phyloP scores from a whole-genome alignment of 2,113 vertebrate genomes.

The Actenoides lindsayi region DNA sequence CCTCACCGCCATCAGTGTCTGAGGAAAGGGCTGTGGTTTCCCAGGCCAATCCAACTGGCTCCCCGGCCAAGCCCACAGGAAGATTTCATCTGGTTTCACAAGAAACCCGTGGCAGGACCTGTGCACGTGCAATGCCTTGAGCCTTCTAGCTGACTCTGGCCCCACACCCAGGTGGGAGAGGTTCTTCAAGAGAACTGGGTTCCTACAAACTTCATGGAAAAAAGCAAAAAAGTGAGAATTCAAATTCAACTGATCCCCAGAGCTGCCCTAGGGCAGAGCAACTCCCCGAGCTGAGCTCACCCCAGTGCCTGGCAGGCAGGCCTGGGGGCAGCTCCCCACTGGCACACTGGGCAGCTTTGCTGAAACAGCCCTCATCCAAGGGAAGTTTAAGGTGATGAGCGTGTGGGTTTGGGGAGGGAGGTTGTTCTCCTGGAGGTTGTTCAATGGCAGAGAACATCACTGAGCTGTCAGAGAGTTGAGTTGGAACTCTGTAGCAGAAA shows the following conservation, averaged over 20 bases:
- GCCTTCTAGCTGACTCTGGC: background rate
- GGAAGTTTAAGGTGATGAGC: background rate
- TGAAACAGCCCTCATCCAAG: background rate
- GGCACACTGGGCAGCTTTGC: background rate
- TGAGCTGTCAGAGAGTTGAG: background rate
- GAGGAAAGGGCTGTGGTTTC: background rate
- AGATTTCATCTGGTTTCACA: background rate
- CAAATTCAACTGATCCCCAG: fast-evolving
- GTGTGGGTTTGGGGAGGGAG: background rate
- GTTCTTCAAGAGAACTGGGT: background rate
- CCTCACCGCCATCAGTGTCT: background rate
- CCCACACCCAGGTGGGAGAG: fast-evolving
- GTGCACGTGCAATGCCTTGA: fast-evolving
- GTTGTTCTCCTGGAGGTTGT: background rate
- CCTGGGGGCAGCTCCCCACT: background rate
- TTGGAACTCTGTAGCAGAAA: fast-evolving
- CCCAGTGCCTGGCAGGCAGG: background rate
- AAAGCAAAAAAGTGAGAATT: background rate
- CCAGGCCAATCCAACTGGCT: fast-evolving
- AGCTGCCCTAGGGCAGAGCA: background rate
- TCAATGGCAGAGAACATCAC: background rate
- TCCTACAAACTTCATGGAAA: background rate
- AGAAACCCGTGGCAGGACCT: background rate
- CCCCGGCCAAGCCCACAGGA: fast-evolving
- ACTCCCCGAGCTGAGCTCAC: fast-evolving